Evolutionary conservation across 1,140 invertebrate genomes (phyloP).

Genomic region (Drosophila busckii): DNA sequence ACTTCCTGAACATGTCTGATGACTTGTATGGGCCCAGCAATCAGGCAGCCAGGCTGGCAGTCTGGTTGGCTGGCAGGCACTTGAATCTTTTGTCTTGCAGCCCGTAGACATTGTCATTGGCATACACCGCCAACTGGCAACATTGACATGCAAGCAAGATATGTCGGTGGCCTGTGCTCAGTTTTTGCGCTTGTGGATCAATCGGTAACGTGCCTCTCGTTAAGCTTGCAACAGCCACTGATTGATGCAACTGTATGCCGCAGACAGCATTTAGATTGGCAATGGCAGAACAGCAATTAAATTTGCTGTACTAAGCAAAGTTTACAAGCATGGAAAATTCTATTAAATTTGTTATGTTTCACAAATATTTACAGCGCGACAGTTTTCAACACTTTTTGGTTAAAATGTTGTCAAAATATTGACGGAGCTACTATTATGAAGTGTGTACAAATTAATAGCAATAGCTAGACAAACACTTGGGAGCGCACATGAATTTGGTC

Average conservation of each 20-base stretch:
- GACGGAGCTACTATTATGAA: slow-evolving; percentile 69
- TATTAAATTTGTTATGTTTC: no score
- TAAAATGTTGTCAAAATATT: slow-evolving; percentile 66
- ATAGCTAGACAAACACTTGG: slow-evolving; percentile 56
- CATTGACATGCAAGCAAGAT: slow-evolving; percentile 41
- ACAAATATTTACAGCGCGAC: no score
- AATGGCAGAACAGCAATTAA: slow-evolving; percentile 6
- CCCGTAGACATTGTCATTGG: slow-evolving; percentile 56
- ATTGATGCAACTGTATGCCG: slow-evolving; percentile 52
- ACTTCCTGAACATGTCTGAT: slow-evolving; percentile 72
- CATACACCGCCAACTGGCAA: slow-evolving; percentile 55
- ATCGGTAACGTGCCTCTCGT: slow-evolving; percentile 68
- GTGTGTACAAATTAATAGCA: slow-evolving; percentile 69
- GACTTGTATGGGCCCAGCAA: slow-evolving; percentile 55
- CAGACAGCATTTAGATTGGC: no score
- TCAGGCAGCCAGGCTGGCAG: neutral
- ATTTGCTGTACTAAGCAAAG: no score
- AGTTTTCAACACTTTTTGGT: slow-evolving; percentile 35
- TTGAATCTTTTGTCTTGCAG: slow-evolving; percentile 61
- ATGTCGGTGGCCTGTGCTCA: slow-evolving; percentile 35
- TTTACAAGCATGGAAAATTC: no score
- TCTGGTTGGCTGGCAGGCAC: slow-evolving; percentile 22
- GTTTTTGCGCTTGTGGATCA: slow-evolving; percentile 43
- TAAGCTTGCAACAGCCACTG: slow-evolving; percentile 59
- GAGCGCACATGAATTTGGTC: slow-evolving; percentile 9